Base-by-base conservation (phyloP, 2,797 vertebrate genomes). In the Eupleurogrammus muticus region DNA sequence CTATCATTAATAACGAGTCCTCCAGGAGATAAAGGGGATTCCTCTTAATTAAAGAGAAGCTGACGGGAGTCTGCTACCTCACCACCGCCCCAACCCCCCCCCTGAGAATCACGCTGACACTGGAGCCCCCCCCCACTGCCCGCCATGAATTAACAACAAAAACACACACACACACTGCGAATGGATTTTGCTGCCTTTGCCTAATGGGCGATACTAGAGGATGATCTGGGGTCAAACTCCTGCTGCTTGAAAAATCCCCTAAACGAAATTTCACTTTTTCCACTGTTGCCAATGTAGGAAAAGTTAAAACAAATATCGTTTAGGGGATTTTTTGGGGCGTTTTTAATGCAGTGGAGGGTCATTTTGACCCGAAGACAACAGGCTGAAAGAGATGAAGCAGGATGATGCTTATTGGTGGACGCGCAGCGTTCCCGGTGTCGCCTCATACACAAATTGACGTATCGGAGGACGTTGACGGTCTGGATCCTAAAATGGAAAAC, bases 1-100 rank as follows among this genome's bases (percentile, higher is more conserved):
- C 71, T 79, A 64, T 89, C 72, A 93, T 90, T 50, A 77, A 53
- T 21, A 69, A 88, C 66, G 91, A 94, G 83, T 75, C 66, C 4
- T 73, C 70, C 36, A 79, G 77, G 70, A 87, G 78, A 91, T 93
- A 68, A 85, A 28, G 28, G 40, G 34, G 60, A 54, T 65, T 71
- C 57, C 40, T 70, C 71, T 38, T 24, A 68, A 83, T 82, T n/a
- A n/a, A n/a, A 76, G 80, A 94, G 82, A 68, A 94, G 84, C 36
- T 47, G 69, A 70, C 13, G 17, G 34, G 55, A 64, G 52, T 63
- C 68, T 72, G 82, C 84, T 89, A 81, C 86, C 86, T 87, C 80
- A 73, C 66, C 64, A 81, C 49, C 23, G 48, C 70, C 34, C 36
- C 49, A 51, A 42, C 36, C 49, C 46, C 48, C 17, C 70, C 34